Evolutionary conservation across 2,113 vertebrate species (phyloP).

Genomic region (Corythaixoides concolor): DNA sequence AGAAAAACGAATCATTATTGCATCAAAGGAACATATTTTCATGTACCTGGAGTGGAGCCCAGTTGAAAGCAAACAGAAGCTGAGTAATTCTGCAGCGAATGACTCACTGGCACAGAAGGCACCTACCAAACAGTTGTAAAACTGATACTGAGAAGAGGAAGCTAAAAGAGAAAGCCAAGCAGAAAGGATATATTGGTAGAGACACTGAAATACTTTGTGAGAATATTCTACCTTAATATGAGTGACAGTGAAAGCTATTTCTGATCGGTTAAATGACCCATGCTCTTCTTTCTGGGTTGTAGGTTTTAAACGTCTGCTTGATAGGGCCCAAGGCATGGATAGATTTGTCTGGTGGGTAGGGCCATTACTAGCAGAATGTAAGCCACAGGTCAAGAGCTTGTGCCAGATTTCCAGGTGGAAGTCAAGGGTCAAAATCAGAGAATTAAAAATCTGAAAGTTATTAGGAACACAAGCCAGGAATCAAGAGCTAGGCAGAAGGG

Average conservation of each 20-base stretch:
- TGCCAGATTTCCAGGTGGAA: not conserved
- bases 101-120: constrained; percentile 6
- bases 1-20: constrained; percentile 25
- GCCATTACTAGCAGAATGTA: not conserved
- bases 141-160: not conserved
- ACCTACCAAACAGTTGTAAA: constrained; percentile 6
- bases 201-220: not conserved
- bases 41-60: constrained; percentile 13
- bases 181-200: not conserved
- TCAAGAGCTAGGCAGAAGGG: not conserved
- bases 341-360: not conserved
- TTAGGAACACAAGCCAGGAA: not conserved
- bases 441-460: not conserved
- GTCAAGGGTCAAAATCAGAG: not conserved
- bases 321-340: not conserved
- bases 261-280: not conserved
- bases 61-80: constrained; percentile 34
- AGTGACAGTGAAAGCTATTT: not conserved
- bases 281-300: not conserved
- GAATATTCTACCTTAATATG: not conserved
- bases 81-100: constrained; percentile 7
- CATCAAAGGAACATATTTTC: constrained; percentile 23
- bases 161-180: not conserved
- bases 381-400: not conserved
- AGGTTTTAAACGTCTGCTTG: not conserved